A percentile compares a stretch with the other conserved stretches of the same genome.
phyloP scores from a whole-genome alignment of 2,113 vertebrate species.

The Mormoops blainvillei region DNA sequence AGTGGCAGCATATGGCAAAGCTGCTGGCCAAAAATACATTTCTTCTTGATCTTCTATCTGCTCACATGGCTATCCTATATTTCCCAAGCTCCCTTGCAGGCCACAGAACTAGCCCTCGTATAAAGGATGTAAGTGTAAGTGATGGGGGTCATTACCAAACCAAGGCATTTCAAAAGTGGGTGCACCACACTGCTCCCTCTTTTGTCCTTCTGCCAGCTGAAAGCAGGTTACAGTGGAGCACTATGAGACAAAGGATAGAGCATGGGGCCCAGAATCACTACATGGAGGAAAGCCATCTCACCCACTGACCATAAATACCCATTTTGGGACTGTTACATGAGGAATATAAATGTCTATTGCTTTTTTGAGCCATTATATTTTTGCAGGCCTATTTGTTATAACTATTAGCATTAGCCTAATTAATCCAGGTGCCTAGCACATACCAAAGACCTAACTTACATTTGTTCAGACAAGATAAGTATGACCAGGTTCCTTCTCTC shows the following conservation, averaged over 20 bases:
- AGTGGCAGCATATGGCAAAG: neutral
- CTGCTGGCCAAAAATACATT: neutral
- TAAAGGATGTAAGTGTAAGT: neutral
- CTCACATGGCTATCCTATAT: neutral
- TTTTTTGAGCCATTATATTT: neutral
- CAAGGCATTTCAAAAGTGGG: neutral
- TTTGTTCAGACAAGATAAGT: neutral
- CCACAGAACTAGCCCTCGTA: neutral
- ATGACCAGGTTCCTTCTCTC: neutral
- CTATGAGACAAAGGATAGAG: too few relatives aligned
- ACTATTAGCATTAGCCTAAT: neutral
- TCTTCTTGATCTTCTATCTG: neutral
- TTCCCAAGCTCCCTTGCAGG: neutral
- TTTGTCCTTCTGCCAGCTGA: neutral
- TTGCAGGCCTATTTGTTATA: neutral
- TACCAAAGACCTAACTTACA: slow-evolving; percentile 15
- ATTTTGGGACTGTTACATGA: neutral
- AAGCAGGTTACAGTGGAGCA: neutral
- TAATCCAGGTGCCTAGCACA: neutral
- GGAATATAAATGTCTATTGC: neutral
- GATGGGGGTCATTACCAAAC: neutral
- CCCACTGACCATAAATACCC: neutral
- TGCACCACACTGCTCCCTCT: neutral
- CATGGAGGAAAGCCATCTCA: neutral
- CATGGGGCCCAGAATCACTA: neutral